Conservation (phyloP, 2,797 vertebrate genomes). For the Masticophis lateralis region DNA sequence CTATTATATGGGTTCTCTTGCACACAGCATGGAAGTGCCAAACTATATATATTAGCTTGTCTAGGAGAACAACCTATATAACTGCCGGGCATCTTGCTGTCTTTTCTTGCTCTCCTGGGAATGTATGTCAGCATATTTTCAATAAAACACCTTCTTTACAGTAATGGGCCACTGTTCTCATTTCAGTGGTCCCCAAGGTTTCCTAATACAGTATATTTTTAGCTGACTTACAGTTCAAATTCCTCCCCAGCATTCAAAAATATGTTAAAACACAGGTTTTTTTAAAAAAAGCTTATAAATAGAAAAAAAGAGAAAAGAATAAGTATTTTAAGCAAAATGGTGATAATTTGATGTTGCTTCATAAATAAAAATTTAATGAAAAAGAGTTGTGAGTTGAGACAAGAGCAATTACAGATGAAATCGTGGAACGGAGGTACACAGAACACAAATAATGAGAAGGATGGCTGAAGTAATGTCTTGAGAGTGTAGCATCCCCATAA, state of each 20-base stretch:
- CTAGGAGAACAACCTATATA: slow-evolving; percentile 50
- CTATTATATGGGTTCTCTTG: slow-evolving; percentile 30
- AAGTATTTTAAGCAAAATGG: background rate
- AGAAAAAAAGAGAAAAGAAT: background rate
- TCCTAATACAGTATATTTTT: slow-evolving; percentile 85
- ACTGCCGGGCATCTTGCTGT: slow-evolving; percentile 50
- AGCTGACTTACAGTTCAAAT: slow-evolving; percentile 72
- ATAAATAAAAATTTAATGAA: background rate
- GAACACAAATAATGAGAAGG: slow-evolving; percentile 6
- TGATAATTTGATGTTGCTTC: background rate
- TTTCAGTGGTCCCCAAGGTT: slow-evolving; percentile 89
- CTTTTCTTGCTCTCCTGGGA: slow-evolving; percentile 75
- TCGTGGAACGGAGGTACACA: background rate
- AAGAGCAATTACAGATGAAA: background rate
- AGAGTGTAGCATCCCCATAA: slow-evolving; percentile 41
- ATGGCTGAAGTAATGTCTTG: slow-evolving; percentile 1
- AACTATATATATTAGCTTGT: slow-evolving; percentile 32
- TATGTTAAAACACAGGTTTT: background rate
- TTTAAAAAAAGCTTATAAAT: slow-evolving; percentile 26
- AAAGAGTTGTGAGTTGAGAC: background rate
- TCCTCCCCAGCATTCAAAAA: slow-evolving; percentile 55
- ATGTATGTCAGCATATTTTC: slow-evolving; percentile 78
- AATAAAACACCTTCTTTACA: slow-evolving; percentile 94
- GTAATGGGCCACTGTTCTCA: slow-evolving; percentile 89
- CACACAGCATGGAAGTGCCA: slow-evolving; percentile 39